A percentile compares a stretch with the other conserved stretches of the same genome.
These are phyloP conservation scores for Ammodytes marinus DNA, from an alignment of 2,113 vertebrate species.

Conservation along the genomic window DNA sequence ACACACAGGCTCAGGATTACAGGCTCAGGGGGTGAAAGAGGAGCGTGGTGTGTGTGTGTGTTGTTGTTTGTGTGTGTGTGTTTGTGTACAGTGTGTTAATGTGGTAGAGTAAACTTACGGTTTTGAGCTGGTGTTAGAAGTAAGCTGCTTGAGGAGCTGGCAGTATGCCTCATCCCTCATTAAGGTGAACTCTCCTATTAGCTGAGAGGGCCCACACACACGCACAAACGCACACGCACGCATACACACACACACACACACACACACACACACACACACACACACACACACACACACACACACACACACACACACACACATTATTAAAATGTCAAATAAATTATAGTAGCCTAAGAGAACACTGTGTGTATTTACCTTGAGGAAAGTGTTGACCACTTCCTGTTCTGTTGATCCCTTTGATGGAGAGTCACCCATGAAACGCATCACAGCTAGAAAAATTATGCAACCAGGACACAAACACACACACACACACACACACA, in stretches of 20 bases:
- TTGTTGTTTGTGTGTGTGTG: neutral
- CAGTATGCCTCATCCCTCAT: conserved; percentile 96
- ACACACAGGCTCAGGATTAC: conserved; percentile 22
- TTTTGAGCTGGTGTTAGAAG: conserved; percentile 94
- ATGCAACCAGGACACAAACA: conserved; percentile 37
- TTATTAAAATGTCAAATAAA: conserved; percentile 5
- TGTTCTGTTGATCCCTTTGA: conserved; percentile 89
- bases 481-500: conserved; percentile 24
- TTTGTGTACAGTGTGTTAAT: neutral
- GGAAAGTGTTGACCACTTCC: conserved; percentile 86
- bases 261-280: conserved; percentile 15
- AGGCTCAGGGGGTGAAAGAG: conserved; percentile 16
- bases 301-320: conserved; percentile 8
- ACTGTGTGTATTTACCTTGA: conserved; percentile 87
- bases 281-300: conserved; percentile 2
- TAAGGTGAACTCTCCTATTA: conserved; percentile 89
- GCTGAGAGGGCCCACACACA: conserved; percentile 78
- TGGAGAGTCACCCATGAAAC: conserved; percentile 96
- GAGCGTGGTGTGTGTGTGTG: conserved; percentile 3
- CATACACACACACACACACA: neutral
- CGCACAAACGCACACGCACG: conserved; percentile 38
- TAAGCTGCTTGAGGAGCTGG: conserved; percentile 95
- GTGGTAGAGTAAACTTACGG: conserved; percentile 82
- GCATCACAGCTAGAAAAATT: conserved; percentile 89
- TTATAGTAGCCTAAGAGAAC: neutral